phyloP scores from a whole-genome alignment of 2,113 vertebrate species.

The Camarhynchus parvulus region DNA sequence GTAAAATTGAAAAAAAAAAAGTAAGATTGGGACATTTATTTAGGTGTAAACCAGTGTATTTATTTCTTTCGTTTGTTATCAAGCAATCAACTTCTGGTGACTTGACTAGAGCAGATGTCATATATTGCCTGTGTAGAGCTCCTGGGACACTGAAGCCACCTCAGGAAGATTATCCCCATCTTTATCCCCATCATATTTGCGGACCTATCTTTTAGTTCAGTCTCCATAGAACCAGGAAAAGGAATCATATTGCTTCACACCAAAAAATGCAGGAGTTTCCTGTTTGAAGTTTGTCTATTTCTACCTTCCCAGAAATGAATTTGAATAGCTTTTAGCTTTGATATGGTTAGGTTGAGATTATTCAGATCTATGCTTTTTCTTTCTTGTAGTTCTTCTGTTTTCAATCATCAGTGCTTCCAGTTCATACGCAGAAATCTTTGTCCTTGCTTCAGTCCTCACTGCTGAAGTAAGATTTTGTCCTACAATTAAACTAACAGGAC shows the following conservation, averaged over 20 bases:
- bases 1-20: neutral
- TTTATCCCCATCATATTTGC: neutral
- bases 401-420: neutral
- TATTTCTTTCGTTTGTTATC: neutral
- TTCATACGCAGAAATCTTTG: neutral
- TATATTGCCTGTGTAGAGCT: neutral
- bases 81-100: neutral
- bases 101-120: neutral
- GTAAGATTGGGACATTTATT: neutral
- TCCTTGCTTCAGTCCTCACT: neutral
- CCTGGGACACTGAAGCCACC: neutral
- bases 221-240: neutral
- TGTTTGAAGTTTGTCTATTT: neutral
- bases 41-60: neutral
- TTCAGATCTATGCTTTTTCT: neutral
- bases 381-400: neutral
- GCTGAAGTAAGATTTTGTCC: neutral
- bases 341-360: neutral
- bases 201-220: neutral
- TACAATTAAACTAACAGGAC: neutral
- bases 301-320: neutral
- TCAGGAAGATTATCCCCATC: neutral
- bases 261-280: neutral
- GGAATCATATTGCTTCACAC: neutral
- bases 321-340: neutral